Evolutionary conservation across 2,888 invertebrate species (phyloP).

Genomic region (Lochmaea crataegi): DNA sequence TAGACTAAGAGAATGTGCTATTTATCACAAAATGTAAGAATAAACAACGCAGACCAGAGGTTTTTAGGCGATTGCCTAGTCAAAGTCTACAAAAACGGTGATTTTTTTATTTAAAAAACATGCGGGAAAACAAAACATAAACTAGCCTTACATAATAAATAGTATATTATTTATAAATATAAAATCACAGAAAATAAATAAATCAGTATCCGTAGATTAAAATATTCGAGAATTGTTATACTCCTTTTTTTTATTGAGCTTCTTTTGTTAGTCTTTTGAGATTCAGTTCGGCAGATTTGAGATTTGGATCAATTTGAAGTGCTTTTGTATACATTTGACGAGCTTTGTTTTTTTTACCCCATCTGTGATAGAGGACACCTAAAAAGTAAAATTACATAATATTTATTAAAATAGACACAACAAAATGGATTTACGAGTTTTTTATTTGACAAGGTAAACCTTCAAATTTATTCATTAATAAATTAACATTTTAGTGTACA

Average conservation of each 20-base stretch:
- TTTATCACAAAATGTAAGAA: too few relatives aligned
- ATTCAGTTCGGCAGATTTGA: constrained; percentile 78
- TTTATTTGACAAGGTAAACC: too few relatives aligned
- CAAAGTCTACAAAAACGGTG: too few relatives aligned
- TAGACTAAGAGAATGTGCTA: too few relatives aligned
- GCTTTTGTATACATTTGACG: constrained; percentile 81
- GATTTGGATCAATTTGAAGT: constrained; percentile 76
- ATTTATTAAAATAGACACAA: too few relatives aligned
- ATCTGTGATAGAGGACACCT: constrained; percentile 94
- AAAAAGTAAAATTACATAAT: constrained; percentile 52
- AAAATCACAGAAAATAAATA: constrained; percentile 21
- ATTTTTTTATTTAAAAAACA: too few relatives aligned
- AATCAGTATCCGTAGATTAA: neutral
- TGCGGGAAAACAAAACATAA: too few relatives aligned
- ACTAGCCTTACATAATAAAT: neutral
- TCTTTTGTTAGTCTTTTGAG: constrained; percentile 66
- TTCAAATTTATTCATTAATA: too few relatives aligned
- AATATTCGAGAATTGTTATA: neutral
- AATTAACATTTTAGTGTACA: too few relatives aligned
- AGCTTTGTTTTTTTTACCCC: constrained; percentile 83
- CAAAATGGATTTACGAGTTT: too few relatives aligned
- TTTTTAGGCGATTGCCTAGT: too few relatives aligned
- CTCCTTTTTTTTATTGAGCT: constrained; percentile 38
- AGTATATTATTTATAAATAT: constrained; percentile 10
- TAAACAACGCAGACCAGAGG: too few relatives aligned